Evolutionary conservation across 2,113 vertebrate species (phyloP).

Genomic region (Notechis scutatus): DNA sequence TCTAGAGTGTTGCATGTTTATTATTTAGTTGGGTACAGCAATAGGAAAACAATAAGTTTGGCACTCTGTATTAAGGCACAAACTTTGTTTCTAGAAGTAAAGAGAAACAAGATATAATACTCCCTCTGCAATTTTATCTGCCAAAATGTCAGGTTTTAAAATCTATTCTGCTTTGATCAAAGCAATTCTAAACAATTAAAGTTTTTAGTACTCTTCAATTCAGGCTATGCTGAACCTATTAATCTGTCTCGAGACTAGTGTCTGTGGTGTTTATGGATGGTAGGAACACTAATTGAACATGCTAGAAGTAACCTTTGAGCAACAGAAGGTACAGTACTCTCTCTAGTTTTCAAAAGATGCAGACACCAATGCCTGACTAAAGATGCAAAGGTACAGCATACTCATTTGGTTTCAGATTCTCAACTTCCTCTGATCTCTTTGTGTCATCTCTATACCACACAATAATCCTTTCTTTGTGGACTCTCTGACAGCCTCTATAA

Average conservation of each 20-base stretch:
- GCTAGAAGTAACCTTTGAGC: not conserved
- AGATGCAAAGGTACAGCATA: not conserved
- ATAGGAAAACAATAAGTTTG: not conserved
- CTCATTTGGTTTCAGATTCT: not conserved
- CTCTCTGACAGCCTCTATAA: slow-evolving; percentile 84
- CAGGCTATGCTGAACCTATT: not conserved
- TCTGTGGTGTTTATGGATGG: not conserved
- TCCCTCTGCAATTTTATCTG: not conserved
- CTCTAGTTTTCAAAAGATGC: not conserved
- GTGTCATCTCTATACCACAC: fast-evolving
- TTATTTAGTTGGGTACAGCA: not conserved
- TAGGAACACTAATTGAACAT: not conserved
- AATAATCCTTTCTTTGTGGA: slow-evolving; percentile 38
- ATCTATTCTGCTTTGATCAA: not conserved
- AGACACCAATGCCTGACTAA: not conserved
- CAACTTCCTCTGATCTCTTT: not conserved
- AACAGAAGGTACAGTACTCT: not conserved
- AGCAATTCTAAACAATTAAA: not conserved
- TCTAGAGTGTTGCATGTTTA: not conserved
- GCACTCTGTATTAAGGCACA: not conserved
- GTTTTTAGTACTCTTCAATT: not conserved
- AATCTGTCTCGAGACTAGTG: not conserved
- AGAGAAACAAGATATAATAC: not conserved
- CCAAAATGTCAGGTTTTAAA: not conserved
- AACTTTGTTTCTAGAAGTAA: not conserved